These are phyloP conservation scores for Acleris laterana DNA, from an alignment of 2,888 invertebrate species.

Conservation along the genomic window DNA sequence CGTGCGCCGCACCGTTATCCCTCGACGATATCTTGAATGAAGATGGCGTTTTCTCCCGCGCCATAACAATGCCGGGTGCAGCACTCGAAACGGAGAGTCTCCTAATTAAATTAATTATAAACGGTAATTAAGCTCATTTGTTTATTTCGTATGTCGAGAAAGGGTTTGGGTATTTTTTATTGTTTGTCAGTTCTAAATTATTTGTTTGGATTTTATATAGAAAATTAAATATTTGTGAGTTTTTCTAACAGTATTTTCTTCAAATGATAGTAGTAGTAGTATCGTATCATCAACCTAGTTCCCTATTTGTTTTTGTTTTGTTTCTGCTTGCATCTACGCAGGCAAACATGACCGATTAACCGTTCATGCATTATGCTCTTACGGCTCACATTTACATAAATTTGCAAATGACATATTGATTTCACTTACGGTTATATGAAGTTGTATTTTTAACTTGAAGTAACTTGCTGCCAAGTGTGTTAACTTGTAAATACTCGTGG, in stretches of 20 bases:
- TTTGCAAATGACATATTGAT: constrained; percentile 18
- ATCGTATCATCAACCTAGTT: too few species aligned
- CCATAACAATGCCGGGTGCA: constrained; percentile 77
- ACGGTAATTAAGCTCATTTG: constrained; percentile 47
- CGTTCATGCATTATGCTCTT: constrained; percentile 11
- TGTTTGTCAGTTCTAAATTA: not conserved
- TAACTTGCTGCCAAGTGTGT: not conserved
- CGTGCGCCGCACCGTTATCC: constrained; percentile 82
- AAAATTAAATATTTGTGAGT: too few species aligned
- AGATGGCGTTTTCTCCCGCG: constrained; percentile 83
- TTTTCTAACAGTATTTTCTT: too few species aligned
- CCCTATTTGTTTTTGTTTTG: not conserved
- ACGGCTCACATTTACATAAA: constrained; percentile 18
- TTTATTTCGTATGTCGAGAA: constrained; percentile 6
- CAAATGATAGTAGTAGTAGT: too few species aligned
- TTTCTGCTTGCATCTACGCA: not conserved
- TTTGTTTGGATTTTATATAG: too few species aligned
- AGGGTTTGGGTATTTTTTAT: not conserved
- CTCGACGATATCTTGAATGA: constrained; percentile 83
- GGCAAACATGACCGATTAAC: not conserved
- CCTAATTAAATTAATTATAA: constrained; percentile 64
- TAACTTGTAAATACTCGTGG: not conserved
- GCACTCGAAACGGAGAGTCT: constrained; percentile 65
- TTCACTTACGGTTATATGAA: constrained; percentile 19
- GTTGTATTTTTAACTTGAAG: constrained; percentile 7